A percentile compares a stretch with the other conserved stretches of the same genome.
These are phyloP conservation scores for Eueremaeus valkanovi DNA, from an alignment of 2,888 invertebrate species.

Conservation along the genomic window DNA sequence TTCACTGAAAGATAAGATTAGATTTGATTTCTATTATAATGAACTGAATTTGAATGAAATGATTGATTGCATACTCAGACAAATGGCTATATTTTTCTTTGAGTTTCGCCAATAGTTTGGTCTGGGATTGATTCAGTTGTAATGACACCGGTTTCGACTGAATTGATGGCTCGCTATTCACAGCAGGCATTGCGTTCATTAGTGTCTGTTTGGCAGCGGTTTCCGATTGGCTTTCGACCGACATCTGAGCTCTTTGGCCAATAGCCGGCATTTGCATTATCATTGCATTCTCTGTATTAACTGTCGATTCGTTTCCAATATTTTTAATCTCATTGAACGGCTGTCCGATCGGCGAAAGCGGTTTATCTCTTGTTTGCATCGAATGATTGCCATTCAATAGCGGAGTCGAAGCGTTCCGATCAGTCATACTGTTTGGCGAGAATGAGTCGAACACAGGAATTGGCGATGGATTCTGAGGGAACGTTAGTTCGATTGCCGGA, in stretches of 20 bases:
- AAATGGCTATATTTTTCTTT: neutral
- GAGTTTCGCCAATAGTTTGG: constrained; percentile 5
- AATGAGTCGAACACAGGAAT: neutral
- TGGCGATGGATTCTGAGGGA: neutral
- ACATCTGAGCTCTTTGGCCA: neutral
- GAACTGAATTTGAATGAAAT: neutral
- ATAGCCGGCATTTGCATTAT: neutral
- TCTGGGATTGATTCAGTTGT: constrained; percentile 12
- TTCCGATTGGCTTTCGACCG: neutral
- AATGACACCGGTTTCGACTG: neutral
- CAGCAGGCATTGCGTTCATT: neutral
- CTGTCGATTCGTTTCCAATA: neutral
- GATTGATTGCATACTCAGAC: neutral
- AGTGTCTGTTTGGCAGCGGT: neutral
- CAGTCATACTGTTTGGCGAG: neutral
- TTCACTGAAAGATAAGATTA: neutral
- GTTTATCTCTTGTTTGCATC: neutral
- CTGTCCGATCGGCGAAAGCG: neutral
- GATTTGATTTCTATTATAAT: neutral
- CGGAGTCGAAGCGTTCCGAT: neutral
- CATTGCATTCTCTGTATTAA: neutral
- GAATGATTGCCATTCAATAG: neutral
- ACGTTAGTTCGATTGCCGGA: neutral
- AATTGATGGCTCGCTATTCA: neutral
- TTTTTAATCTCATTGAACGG: neutral